These are phyloP conservation scores for Zalophus californianus DNA, from an alignment of 2,797 vertebrate species.

Conservation along the genomic window DNA sequence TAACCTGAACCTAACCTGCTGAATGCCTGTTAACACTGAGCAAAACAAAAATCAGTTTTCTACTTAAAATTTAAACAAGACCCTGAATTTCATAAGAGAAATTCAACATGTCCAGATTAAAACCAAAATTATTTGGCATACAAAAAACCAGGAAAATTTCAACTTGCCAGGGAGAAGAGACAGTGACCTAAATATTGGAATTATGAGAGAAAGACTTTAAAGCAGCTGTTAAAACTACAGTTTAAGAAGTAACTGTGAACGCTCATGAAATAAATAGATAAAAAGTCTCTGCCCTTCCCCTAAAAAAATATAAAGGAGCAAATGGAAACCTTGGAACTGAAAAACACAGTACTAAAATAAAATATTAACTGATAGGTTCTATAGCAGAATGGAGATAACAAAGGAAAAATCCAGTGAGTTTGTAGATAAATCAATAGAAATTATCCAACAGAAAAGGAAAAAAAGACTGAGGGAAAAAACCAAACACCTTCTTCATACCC, in stretches of 20 bases:
- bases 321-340: background rate
- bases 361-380: background rate
- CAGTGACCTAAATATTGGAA: background rate
- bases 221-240: background rate
- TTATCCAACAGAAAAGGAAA: background rate
- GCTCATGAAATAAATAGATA: background rate
- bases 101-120: background rate
- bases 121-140: background rate
- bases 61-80: slow-evolving; percentile 54
- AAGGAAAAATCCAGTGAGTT: background rate
- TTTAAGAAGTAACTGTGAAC: background rate
- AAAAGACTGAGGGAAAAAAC: background rate
- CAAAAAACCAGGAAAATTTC: background rate
- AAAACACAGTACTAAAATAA: background rate
- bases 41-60: background rate
- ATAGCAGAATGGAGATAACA: background rate
- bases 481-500: background rate
- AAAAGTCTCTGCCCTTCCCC: background rate
- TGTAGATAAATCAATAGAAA: background rate
- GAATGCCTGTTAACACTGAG: background rate
- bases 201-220: background rate
- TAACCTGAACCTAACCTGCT: background rate
- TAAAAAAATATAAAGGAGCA: background rate
- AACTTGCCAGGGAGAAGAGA: background rate
- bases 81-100: background rate